Evolutionary conservation across 2,888 invertebrate species (phyloP), one percentile per base, ranked within the genome.

Genomic region (Tenthredo scrophulariae): DNA sequence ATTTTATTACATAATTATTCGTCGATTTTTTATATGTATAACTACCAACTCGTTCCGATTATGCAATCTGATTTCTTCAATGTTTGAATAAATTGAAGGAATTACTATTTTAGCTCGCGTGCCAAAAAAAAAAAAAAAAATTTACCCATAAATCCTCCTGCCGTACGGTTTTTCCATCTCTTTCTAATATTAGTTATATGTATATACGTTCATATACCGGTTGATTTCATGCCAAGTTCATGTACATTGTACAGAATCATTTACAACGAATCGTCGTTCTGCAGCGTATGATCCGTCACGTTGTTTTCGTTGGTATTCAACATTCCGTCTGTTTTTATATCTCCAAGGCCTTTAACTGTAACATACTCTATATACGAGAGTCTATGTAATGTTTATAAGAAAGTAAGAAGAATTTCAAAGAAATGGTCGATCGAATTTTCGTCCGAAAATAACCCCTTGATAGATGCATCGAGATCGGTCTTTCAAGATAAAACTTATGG

Each of bases 171-270:
- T 70, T 26, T 62, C 13, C 22, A 13, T 70, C 15, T 70, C 70
- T n/a, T 29, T 37, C 3, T 70, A 29, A 37, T 37, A 40, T 70
- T 37, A 9, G 70, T 37, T 37, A 62, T 62, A 67, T 15, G 4
- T 33, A 40, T 46, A 43, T 13, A 46, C 15, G 13, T 70, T 70
- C n/a, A 18, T 29, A n/a, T 29, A n/a, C 33, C 37, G 37, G 33
- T 70, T 70, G 70, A 70, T 70, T 70, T 37, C 18, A 37, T 37
- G 70, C 70, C 70, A 70, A 70, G 37, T 62, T 62, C 40, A 70
- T 37, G 7, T 70, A 37, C 18, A 70, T 40, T 37, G 2, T 70
- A 37, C 18, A 70, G 15, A 37, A 70, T 70, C 9, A 70, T 70
- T 33, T 33, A n/a, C 18, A 70, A 70, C 33, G 37, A 70, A 70